Evolutionary conservation across 2,113 vertebrate genomes (phyloP), one percentile per base, ranked within the genome.

Genomic region (Callipepla squamata): DNA sequence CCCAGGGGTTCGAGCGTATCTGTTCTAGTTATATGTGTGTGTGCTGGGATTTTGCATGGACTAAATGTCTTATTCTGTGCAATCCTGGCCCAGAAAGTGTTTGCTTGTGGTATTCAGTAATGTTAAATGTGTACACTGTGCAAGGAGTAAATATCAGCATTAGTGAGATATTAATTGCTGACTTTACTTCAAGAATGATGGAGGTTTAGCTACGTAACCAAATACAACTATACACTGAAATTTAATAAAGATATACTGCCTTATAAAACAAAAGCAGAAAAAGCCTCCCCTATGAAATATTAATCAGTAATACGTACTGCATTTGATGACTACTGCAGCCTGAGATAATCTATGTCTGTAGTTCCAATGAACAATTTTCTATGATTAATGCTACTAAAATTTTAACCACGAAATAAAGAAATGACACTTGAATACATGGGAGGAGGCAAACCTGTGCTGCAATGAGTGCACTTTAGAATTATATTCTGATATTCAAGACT

Each of bases 271-370:
- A 5, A 34, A 26, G 3, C 11, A 21, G n/a, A 48, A 34, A 16
- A 80, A 45, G 11, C 3, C 30, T 59, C 17, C 38, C 23, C 26
- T 76, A 61, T 30, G 32, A 97, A 97, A 96, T 91, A 94, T 85
- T 95, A 85, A 94, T 73, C 81, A 67, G 68, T 80, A 83, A 47
- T 73, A 92, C 7, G 78, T 85, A 89, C 42, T 87, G 67, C 80
- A 95, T 94, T 61, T 94, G 91, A 94, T 74, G 44, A 95, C 84
- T 92, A 82, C 36, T 95, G 80, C 82, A 85, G 85, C 21, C 45
- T 72, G 36, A 58, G 68, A 2, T 77, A 65, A 75, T 13, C 26
- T 11, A 19, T 3, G 5, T 8, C n/a, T 55, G 0, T 44, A 77
- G 38, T 91, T 77, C 25, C 91, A 63, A 50, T 42, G 1, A 47